phyloP scores from a whole-genome alignment of 1,140 invertebrate species.

The Camponotus pennsylvanicus region DNA sequence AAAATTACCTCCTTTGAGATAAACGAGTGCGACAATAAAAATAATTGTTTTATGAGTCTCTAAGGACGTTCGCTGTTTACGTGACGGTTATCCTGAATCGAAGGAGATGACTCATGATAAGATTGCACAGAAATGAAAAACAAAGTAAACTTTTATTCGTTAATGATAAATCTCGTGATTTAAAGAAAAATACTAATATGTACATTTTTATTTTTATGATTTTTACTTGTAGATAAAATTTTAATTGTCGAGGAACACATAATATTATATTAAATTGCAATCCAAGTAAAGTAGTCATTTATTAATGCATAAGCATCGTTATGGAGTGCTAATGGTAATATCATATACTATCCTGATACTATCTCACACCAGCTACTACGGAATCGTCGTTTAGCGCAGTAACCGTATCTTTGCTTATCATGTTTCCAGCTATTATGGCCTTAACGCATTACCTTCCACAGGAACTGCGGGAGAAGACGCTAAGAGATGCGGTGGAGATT shows the following conservation, averaged over 20 bases:
- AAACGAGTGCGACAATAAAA: not conserved
- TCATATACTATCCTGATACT: constrained; percentile 3
- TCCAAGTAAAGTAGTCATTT: not conserved
- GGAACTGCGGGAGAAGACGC: constrained; percentile 31
- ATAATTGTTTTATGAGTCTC: constrained; percentile 29
- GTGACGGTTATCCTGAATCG: constrained; percentile 6
- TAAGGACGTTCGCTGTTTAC: not conserved
- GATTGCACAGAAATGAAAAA: not conserved
- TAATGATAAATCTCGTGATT: constrained; percentile 1
- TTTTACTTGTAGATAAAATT: not conserved
- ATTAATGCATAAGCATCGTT: constrained; percentile 9
- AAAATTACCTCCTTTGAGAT: not conserved
- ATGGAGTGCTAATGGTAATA: not conserved
- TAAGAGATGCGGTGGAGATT: constrained; percentile 33
- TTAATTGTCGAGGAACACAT: not conserved
- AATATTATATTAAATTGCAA: not conserved
- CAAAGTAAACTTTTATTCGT: not conserved
- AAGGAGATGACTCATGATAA: not conserved
- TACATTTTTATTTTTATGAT: not conserved
- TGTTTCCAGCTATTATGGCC: constrained; percentile 57
- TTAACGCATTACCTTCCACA: constrained; percentile 53
- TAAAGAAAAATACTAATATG: not conserved
- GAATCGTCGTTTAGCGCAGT: constrained; percentile 33
- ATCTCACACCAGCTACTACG: constrained; percentile 10
- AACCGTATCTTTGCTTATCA: constrained; percentile 60